Evolutionary conservation across 2,888 invertebrate genomes (phyloP).

Genomic region (Nephrotoma appendiculata): DNA sequence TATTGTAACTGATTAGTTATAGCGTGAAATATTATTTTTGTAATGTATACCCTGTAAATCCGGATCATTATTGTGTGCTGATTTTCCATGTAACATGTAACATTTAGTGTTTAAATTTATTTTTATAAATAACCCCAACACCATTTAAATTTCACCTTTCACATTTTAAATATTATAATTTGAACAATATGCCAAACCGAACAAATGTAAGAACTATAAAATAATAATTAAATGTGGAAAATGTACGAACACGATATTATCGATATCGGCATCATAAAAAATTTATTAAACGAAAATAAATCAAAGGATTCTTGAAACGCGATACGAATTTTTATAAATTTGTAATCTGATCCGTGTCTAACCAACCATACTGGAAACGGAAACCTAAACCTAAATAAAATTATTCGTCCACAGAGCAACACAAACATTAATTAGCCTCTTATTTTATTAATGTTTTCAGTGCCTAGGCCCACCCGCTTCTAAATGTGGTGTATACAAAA

Average conservation of each 20-base stretch:
- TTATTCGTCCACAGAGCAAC: not conserved
- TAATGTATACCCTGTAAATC: no score
- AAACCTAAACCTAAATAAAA: no score
- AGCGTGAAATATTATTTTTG: no score
- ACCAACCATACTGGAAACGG: not conserved
- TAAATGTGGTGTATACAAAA: not conserved
- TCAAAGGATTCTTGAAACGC: not conserved
- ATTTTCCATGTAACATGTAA: no score
- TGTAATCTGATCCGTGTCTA: not conserved
- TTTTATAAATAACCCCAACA: not conserved
- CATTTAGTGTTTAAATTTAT: no score
- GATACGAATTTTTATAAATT: not conserved
- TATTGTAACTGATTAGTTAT: no score
- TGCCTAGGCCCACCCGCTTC: not conserved
- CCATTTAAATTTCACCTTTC: not conserved
- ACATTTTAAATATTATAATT: not conserved
- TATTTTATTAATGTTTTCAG: not conserved
- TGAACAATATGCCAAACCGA: not conserved
- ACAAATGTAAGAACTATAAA: not conserved
- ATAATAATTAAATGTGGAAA: not conserved
- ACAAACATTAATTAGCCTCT: not conserved
- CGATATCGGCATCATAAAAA: not conserved
- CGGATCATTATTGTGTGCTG: no score
- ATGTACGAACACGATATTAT: not conserved
- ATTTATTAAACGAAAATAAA: not conserved